Evolutionary conservation across 2,113 vertebrate genomes (phyloP), one percentile per base, ranked within the genome.

Genomic region (Muscicapa adusta): DNA sequence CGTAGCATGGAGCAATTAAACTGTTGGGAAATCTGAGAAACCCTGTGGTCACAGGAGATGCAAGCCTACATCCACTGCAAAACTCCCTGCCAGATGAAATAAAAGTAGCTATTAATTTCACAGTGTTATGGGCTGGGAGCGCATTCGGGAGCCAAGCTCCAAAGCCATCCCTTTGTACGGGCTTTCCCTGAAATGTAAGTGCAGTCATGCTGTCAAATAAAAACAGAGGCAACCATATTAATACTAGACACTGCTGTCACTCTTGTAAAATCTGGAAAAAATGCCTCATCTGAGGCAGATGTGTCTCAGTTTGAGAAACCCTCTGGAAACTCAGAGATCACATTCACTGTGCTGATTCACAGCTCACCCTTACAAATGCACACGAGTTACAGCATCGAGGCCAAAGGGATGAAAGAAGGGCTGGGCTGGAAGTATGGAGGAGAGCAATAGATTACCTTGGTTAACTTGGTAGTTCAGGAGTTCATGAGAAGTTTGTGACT

Each of bases 81-180:
- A 93, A 89, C 67, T 95, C 82, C 60, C 72, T 96, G 94, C 85
- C 91, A 95, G 82, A 94, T 70, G 82, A 96, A 91, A 93, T 94
- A 89, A 96, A 91, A 95, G 60, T 40, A 83, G 85, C 87, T 90
- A 90, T 95, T 94, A 90, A 92, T 93, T 95, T 96, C 72, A 67
- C 67, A 26, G 16, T 62, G 40, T 88, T 91, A 88, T 31, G 43
- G 91, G 56, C 78, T 88, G 33, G 67, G 53, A 91, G 58, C 0
- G 0, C 38, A 12, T 31, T 83, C 8, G 0, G 91, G 75, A 96
- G 82, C 88, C 85, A 94, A 86, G 61, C 79, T 94, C 79, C 78
- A 80, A 83, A 95, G 71, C 63, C 56, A 88, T 85, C 47, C 43
- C 31, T 91, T 95, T 77, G 72, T 95, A 56, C 2, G 9, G 76